Percentiles rank a stretch among this genome's conserved stretches.
Evolutionary conservation across 1,140 invertebrate species (phyloP).

Genomic region (Drosophila auraria): DNA sequence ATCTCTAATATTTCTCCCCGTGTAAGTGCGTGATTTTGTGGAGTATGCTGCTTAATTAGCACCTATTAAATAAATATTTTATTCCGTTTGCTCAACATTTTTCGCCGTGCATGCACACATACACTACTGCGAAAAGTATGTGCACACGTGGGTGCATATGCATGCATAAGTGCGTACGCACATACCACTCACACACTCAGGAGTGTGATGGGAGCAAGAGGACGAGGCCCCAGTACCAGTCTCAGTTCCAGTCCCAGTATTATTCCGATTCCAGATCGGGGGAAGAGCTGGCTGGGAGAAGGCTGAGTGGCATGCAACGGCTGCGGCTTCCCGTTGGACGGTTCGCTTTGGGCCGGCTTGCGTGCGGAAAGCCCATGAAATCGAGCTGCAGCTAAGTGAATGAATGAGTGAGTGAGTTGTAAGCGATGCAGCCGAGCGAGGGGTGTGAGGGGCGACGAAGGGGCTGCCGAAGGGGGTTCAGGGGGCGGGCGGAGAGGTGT

Average conservation of each 20-base stretch:
- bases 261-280: slow-evolving; percentile 34
- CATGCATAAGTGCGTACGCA: slow-evolving; percentile 44
- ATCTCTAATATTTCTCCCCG: neutral
- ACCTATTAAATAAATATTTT: slow-evolving; percentile 47
- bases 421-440: slow-evolving; percentile 27
- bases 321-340: slow-evolving; percentile 73
- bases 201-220: slow-evolving; percentile 28
- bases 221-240: neutral
- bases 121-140: slow-evolving; percentile 20
- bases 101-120: slow-evolving; percentile 25
- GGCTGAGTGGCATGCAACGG: slow-evolving; percentile 61
- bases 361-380: slow-evolving; percentile 79
- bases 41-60: slow-evolving; percentile 35
- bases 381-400: slow-evolving; percentile 68
- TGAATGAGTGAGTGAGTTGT: slow-evolving; percentile 61
- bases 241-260: slow-evolving; percentile 2
- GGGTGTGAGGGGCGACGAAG: neutral
- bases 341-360: slow-evolving; percentile 47
- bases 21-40: slow-evolving; percentile 37
- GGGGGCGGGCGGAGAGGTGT: slow-evolving; percentile 46
- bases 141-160: slow-evolving; percentile 37
- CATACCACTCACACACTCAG: slow-evolving; percentile 41
- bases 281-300: slow-evolving; percentile 12
- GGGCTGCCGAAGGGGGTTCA: neutral
- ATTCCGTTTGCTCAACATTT: slow-evolving; percentile 16